Evolutionary conservation across 2,113 vertebrate species (phyloP).

Genomic region (Aplodontia rufa): DNA sequence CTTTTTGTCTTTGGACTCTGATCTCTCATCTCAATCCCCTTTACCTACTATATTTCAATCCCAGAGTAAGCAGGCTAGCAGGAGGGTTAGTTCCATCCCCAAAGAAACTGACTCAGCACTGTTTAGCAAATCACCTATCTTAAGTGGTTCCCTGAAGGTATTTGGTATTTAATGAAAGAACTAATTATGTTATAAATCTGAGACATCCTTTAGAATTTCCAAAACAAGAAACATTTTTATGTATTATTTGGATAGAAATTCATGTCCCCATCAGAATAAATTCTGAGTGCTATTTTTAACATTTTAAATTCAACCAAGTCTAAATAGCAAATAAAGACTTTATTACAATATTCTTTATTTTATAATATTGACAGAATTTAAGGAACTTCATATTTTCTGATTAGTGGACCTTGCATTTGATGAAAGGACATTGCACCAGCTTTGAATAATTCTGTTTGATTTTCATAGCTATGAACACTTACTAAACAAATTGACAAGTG

Average conservation of each 20-base stretch:
- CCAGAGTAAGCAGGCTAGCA: neutral
- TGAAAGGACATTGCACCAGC: neutral
- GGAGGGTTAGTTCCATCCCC: neutral
- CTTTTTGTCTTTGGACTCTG: neutral
- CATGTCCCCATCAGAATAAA: neutral
- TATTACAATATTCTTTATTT: neutral
- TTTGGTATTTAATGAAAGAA: neutral
- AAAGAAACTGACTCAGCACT: neutral
- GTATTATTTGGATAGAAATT: neutral
- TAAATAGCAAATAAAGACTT: neutral
- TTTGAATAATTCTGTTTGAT: neutral
- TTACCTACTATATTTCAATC: neutral
- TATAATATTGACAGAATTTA: conserved; percentile 21
- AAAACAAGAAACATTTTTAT: neutral
- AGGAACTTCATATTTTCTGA: neutral
- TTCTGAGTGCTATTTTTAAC: neutral
- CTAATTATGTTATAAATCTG: neutral
- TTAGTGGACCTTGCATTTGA: neutral
- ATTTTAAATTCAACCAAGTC: neutral
- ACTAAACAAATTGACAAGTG: neutral
- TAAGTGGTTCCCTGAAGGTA: neutral
- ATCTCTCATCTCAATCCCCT: neutral
- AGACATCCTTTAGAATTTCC: neutral
- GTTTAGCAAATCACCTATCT: neutral
- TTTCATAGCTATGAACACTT: neutral